Evolutionary conservation across 1,140 invertebrate genomes (phyloP), one percentile per base, ranked within the genome.

Genomic region (Drosophila navojoa): DNA sequence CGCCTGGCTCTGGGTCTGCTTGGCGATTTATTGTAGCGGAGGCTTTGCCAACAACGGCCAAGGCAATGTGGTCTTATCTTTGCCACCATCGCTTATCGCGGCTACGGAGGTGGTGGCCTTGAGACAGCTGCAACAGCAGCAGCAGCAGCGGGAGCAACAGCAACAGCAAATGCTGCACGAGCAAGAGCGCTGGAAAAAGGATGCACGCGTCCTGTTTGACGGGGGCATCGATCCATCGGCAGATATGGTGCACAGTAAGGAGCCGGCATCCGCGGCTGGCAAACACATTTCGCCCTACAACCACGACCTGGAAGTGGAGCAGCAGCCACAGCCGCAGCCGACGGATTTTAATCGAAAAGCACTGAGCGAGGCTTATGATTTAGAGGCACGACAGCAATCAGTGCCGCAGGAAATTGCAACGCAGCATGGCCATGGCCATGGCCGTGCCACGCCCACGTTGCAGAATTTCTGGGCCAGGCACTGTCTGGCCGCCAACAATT

Each of bases 11-110:
- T 72, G 84, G 71, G 71, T 90, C 71, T 85, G 79, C 67, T 63
- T 91, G 71, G 86, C 90, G 78, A 91, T 91, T 91, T 91, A 91
- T 91, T 89, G 90, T 71, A 77, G 84, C 63, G 80, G 81, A 49
- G 80, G 80, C 40, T 62, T 69, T 9, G 57, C 45, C 71, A 70
- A 68, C 71, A 81, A 81, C 60, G 79, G 81, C 57, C 82, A 78
- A 42, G 77, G 85, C 84, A 74, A 84, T 63, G 75, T 84, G 58
- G 90, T 80, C 45, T 86, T 91, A 91, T 91, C 90, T 91, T 85
- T 91, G 79, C 90, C 90, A 91, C 90, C 86, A 91, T 91, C 90
- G 90, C 86, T 91, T 91, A 91, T 91, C 90, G 86, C 85, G 47
- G 80, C 81, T 38, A 81, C 81, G 50, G 84, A 81, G 67, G 86